Conservation (phyloP, 2,888 invertebrate genomes). For the Apotomis turbidana region DNA sequence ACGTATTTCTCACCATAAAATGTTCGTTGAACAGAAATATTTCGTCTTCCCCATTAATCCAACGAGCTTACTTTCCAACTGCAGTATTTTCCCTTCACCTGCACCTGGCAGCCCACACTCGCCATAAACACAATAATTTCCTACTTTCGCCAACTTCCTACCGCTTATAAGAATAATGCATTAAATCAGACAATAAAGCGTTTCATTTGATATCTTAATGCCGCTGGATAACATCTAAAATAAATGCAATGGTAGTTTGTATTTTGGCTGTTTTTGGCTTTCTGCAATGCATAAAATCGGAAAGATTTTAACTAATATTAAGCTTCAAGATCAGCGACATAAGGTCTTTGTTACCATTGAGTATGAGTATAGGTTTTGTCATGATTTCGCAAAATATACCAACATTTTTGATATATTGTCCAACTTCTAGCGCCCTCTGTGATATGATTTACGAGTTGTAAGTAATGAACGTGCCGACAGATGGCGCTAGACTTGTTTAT, state of each 20-base stretch:
- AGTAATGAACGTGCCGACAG: constrained; percentile 72
- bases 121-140: constrained; percentile 74
- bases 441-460: constrained; percentile 72
- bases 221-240: background rate
- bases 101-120: constrained; percentile 46
- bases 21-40: background rate
- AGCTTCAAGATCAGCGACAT: background rate
- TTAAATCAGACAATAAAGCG: background rate
- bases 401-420: constrained; percentile 60
- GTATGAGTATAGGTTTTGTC: no score
- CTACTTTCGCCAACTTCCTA: constrained; percentile 50
- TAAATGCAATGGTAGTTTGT: background rate
- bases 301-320: background rate
- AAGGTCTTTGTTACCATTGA: background rate
- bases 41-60: background rate
- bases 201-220: background rate
- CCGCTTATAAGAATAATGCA: constrained; percentile 41
- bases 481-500: constrained; percentile 71
- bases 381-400: constrained; percentile 11
- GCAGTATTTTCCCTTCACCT: constrained; percentile 47
- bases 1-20: background rate
- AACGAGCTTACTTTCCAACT: constrained; percentile 27
- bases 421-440: constrained; percentile 74
- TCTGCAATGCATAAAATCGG: background rate
- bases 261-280: background rate